These are phyloP conservation scores for Agelas oroides DNA, from an alignment of 37 sponge, comb jelly and placozoan genomes.

Conservation along the genomic window DNA sequence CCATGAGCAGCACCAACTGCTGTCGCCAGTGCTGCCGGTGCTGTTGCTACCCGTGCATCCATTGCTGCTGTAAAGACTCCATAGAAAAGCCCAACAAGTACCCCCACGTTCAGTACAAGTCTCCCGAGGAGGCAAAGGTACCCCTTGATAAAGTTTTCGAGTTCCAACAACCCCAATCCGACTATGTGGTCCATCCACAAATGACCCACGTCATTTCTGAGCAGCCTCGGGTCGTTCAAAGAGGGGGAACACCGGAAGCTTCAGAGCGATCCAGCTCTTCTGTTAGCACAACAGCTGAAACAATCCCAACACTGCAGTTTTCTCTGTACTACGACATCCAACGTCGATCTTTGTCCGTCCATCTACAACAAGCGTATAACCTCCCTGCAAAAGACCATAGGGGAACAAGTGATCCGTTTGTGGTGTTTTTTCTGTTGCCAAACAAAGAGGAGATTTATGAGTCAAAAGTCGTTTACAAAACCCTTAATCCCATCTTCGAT, in stretches of 20 bases:
- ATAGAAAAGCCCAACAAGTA: neutral
- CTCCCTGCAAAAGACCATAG: neutral
- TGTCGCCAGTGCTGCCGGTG: conserved; percentile 21
- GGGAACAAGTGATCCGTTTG: conserved; percentile 23
- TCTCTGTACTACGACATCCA: conserved; percentile 75
- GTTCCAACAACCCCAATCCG: conserved; percentile 34
- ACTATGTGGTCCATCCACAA: conserved; percentile 1
- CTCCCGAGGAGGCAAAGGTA: conserved; percentile 14
- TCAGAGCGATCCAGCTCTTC: neutral
- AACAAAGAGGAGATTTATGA: conserved; percentile 61
- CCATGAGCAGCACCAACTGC: neutral
- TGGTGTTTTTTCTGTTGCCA: conserved; percentile 57
- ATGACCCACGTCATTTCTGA: neutral
- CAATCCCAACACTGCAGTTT: conserved; percentile 54
- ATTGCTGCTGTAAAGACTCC: neutral
- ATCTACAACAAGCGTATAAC: conserved; percentile 38
- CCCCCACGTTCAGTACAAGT: conserved; percentile 11
- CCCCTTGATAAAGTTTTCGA: conserved; percentile 10
- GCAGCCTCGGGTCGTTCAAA: neutral
- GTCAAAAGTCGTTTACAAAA: conserved; percentile 36
- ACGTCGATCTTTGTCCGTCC: conserved; percentile 43
- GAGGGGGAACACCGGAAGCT: no score
- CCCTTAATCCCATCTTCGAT: conserved; percentile 41
- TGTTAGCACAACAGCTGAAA: no score
- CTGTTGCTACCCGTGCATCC: conserved; percentile 14